Evolutionary conservation across 2,797 vertebrate genomes (phyloP).

Genomic region (Buceros bicornis): DNA sequence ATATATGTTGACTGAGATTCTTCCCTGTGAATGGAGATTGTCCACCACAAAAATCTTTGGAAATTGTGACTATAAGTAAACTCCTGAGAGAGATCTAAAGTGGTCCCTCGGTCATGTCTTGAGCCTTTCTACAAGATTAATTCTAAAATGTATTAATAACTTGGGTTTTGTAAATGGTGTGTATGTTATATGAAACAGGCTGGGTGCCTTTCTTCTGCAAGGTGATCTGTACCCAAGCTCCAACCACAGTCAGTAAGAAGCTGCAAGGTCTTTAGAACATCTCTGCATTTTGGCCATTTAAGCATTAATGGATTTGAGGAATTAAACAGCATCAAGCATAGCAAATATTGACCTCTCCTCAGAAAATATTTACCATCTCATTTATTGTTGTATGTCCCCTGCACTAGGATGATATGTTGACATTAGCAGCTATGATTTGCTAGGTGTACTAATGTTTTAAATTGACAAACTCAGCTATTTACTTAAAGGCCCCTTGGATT

Average conservation of each 20-base stretch:
- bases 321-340: constrained; percentile 57
- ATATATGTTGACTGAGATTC: not conserved
- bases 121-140: not conserved
- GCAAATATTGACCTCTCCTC: constrained; percentile 69
- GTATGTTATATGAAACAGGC: not conserved
- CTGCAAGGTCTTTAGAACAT: not conserved
- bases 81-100: not conserved
- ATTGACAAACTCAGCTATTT: constrained; percentile 57
- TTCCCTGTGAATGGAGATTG: not conserved
- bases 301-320: constrained; percentile 58
- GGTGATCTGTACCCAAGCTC: not conserved
- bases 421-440: constrained; percentile 52
- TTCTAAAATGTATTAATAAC: not conserved
- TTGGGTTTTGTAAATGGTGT: not conserved
- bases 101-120: not conserved
- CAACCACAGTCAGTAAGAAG: not conserved
- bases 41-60: not conserved
- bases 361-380: constrained; percentile 68
- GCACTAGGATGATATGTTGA: constrained; percentile 39
- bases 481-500: not conserved
- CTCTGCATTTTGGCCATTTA: constrained; percentile 16
- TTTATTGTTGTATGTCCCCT: constrained; percentile 42
- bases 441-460: constrained; percentile 37
- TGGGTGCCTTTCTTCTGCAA: not conserved
- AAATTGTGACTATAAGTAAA: not conserved